Evolutionary conservation across 2,113 vertebrate species (phyloP).

Genomic region (Emydura subglobosa): DNA sequence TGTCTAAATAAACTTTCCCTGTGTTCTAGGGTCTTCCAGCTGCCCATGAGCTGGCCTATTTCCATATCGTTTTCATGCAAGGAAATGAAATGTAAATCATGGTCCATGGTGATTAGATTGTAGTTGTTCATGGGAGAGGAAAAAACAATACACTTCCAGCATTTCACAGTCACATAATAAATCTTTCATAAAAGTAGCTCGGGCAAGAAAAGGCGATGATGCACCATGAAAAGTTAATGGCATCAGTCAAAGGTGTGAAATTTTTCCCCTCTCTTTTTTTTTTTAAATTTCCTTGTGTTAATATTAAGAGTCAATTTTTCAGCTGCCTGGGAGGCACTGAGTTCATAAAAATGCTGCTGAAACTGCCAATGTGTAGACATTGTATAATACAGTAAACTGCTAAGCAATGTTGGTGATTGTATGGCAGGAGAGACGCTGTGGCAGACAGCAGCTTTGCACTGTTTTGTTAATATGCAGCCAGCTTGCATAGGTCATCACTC

Average conservation of each 20-base stretch:
- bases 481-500: background rate
- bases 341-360: background rate
- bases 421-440: background rate
- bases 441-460: background rate
- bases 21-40: background rate
- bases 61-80: background rate
- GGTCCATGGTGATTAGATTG: background rate
- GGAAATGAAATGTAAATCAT: background rate
- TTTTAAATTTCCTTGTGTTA: background rate
- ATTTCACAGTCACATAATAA: background rate
- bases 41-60: background rate
- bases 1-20: background rate
- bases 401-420: background rate
- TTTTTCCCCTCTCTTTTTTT: background rate
- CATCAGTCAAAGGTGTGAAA: background rate
- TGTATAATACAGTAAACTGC: background rate
- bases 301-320: background rate
- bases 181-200: background rate
- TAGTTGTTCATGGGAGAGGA: background rate
- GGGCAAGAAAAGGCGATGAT: background rate
- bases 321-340: background rate
- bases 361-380: background rate
- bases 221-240: background rate
- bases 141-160: background rate
- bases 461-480: background rate